Percentiles rank a stretch among this genome's conserved stretches.
Conservation (phyloP, 2,888 invertebrate genomes). For the Drosophila nr. medialis region DNA sequence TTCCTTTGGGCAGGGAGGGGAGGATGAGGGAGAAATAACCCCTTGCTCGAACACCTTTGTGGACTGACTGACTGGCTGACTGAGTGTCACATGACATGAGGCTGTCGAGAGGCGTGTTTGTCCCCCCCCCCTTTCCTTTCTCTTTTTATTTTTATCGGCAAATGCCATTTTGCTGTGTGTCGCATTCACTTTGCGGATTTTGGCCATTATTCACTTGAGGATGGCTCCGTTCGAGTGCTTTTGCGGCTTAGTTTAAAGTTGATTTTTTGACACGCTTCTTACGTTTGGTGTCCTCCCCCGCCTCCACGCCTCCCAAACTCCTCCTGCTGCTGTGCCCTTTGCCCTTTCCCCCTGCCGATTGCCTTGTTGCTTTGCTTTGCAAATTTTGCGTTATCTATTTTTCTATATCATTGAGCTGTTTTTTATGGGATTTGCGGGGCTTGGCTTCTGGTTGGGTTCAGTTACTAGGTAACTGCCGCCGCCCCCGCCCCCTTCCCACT, state of each 20-base stretch:
- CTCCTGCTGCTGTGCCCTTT: background rate
- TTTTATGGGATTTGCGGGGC: conserved; percentile 69
- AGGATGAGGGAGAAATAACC: conserved; percentile 48
- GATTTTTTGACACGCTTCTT: conserved; percentile 66
- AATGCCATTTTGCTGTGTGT: conserved; percentile 79
- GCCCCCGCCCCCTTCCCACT: background rate
- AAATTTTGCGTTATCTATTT: conserved; percentile 73
- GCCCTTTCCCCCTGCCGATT: conserved; percentile 28
- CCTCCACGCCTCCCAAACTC: background rate
- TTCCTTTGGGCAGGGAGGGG: conserved; percentile 6
- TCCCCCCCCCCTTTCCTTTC: background rate
- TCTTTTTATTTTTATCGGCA: conserved; percentile 61
- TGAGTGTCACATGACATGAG: conserved; percentile 54
- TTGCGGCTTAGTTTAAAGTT: conserved; percentile 76
- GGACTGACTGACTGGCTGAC: conserved; percentile 18
- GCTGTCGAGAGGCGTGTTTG: conserved; percentile 43
- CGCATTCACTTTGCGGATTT: conserved; percentile 79
- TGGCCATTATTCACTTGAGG: conserved; percentile 79
- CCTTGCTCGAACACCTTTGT: conserved; percentile 72
- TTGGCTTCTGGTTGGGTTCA: conserved; percentile 35
- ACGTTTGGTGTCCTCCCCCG: conserved; percentile 7
- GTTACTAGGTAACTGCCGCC: conserved; percentile 5
- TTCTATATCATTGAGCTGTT: conserved; percentile 76
- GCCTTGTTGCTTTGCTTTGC: conserved; percentile 46
- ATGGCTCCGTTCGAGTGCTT: conserved; percentile 65